Evolutionary conservation across 2,113 vertebrate species (phyloP).

Genomic region (Arenaria interpres): DNA sequence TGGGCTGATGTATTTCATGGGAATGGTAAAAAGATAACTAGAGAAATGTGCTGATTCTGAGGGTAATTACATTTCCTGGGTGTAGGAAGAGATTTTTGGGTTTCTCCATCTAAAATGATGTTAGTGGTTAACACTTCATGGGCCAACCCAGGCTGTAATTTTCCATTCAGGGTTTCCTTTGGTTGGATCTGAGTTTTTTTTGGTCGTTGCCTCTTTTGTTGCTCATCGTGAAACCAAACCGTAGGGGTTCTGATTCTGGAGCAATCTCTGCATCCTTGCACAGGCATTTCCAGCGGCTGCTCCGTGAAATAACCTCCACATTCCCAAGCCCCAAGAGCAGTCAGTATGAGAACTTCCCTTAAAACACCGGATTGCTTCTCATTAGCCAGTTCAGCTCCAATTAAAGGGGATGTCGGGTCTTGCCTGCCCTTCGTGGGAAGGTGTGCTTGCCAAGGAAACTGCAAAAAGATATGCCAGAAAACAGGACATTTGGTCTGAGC

Average conservation of each 20-base stretch:
- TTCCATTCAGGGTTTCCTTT: neutral
- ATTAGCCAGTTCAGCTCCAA: neutral
- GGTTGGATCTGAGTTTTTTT: neutral
- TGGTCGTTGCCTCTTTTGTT: neutral
- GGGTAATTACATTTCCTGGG: neutral
- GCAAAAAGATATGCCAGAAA: neutral
- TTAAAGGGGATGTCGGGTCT: neutral
- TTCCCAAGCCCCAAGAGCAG: neutral
- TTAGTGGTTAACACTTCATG: neutral
- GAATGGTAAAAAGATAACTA: neutral
- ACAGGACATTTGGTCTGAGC: neutral
- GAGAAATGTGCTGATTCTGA: neutral
- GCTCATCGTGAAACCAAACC: neutral
- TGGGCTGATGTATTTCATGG: neutral
- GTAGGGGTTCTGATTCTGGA: neutral
- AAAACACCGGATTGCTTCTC: neutral
- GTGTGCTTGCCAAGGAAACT: neutral
- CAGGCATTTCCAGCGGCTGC: neutral
- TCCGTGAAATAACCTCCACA: neutral
- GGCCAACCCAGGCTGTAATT: neutral
- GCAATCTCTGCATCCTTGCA: neutral
- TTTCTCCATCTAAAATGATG: accelerated
- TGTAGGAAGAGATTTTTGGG: neutral
- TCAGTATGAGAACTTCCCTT: neutral
- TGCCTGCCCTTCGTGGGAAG: neutral